phyloP scores from a whole-genome alignment of 2,888 invertebrate species.

The Heliconius erato region DNA sequence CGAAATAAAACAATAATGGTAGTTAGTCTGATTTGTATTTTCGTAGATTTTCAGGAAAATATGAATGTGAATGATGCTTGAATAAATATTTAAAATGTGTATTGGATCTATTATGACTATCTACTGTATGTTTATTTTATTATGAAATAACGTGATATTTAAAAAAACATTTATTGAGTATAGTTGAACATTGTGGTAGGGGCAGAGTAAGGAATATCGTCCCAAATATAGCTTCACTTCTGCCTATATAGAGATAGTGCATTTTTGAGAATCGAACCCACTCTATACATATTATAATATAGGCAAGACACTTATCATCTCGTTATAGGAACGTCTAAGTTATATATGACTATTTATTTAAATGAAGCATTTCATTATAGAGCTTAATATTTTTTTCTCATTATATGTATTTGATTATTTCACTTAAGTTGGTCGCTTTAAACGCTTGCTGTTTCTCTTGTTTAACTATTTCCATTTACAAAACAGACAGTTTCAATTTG shows the following conservation, averaged over 20 bases:
- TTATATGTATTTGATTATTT: constrained; percentile 11
- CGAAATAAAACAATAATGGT: constrained; percentile 63
- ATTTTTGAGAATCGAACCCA: too few relatives aligned
- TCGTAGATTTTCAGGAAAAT: constrained; percentile 43
- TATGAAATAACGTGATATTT: too few relatives aligned
- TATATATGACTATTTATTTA: background rate
- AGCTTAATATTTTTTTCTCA: background rate
- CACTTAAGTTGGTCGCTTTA: constrained; percentile 6
- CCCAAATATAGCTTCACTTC: too few relatives aligned
- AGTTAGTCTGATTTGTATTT: constrained; percentile 40
- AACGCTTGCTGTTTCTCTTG: constrained; percentile 30
- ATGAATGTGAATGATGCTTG: constrained; percentile 18
- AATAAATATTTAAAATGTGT: constrained; percentile 14
- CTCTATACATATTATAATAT: too few relatives aligned
- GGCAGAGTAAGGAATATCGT: too few relatives aligned
- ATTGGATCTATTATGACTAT: background rate
- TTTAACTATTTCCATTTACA: constrained; percentile 58
- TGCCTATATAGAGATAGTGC: too few relatives aligned
- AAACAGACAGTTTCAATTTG: constrained; percentile 56
- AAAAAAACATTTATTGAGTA: too few relatives aligned
- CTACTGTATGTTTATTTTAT: too few relatives aligned
- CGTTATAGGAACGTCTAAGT: background rate
- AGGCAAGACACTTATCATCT: too few relatives aligned
- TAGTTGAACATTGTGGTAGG: too few relatives aligned
- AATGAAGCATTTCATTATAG: background rate